Evolutionary conservation across 2,113 vertebrate species (phyloP), one percentile per base, ranked within the genome.

Genomic region (Perccottus glenii): DNA sequence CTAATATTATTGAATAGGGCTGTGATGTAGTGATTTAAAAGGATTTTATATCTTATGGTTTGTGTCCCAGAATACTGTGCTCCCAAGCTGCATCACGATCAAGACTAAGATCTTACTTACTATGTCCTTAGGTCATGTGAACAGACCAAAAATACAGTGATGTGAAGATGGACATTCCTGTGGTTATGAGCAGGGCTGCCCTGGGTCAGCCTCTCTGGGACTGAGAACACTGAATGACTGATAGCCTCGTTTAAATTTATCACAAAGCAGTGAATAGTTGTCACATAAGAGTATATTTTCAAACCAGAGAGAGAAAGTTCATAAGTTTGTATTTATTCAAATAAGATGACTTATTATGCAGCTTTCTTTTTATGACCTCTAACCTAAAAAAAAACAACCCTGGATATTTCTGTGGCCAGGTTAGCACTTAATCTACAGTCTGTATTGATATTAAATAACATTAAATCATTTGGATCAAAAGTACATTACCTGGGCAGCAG

Each of bases 401-500:
- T 27, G 19, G 19, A 27, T 27, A 27, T 27, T 51, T 61, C 35
- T 52, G 45, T 7, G 53, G 49, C 55, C 35, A 57, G 47, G 0
- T 14, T 4, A 15, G 9, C 19, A 27, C 19, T 52, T 44, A 42
- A 63, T 38, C 14, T 60, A 15, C 10, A 14, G 11, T 4, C 35
- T 65, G 49, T 5, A 11, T 3, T n/a, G 15, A 53, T 27, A 4
- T 2, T 40, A 10, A 53, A 40, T n/a, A 9, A 15, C 3, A 3
- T 27, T 4, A 8, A 11, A 19, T 49, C 36, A 38, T 36, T 35
- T 9, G 3, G 33, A 36, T 2, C 27, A 36, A 12, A 1, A n/a
- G 33, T 55, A 11, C 38, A 82, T 92, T 96, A 99, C 98, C 94
- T 93, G 73, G 95, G 95, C 76, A 99, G 89, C 68, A 94, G 94